Evolutionary conservation across 2,113 vertebrate species (phyloP), one percentile per base, ranked within the genome.

Genomic region (Fukomys damarensis): DNA sequence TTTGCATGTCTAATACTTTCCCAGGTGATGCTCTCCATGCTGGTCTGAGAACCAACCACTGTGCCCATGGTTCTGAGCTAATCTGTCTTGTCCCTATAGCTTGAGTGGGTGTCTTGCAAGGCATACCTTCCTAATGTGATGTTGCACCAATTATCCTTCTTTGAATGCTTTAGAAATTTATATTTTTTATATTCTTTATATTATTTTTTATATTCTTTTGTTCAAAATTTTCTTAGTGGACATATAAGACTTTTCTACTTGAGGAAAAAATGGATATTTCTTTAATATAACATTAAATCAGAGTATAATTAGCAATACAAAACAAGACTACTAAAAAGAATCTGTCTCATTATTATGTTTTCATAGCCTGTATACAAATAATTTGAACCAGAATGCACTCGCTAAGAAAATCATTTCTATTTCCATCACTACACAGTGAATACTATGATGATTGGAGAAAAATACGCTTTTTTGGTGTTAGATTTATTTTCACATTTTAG

Each of bases 371-470:
- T 72, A 70, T 43, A 86, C 7, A 83, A 94, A 86, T 91, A 74
- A 79, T 95, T 92, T 86, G 54, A 96, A 95, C 52, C 32, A 63
- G 68, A 93, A 91, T 89, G 59, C 7, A 82, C 76, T 94, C 93
- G 63, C 30, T 87, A 90, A 86, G 72, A 59, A 86, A 91, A 32
- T 52, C 32, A 91, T 83, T 68, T 95, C 43, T 89, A 19, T 70
- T 80, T 91, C 5, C 26, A 68, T 95, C 76, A 41, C 49, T 66
- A 59, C 86, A 30, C 35, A 59, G 19, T 65, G 76, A 87, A 70
- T 70, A 46, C 17, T 74, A 1, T 61, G 16, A 49, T 89, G 65
- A 79, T 35, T 93, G 49, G 65, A 52, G 52, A 2, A 89, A 91
- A 89, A 76, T 28, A 58, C 1, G 19, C 24, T n/a, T 96, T 83